Evolutionary conservation across 2,113 vertebrate species (phyloP).

Genomic region (Maccullochella peelii): DNA sequence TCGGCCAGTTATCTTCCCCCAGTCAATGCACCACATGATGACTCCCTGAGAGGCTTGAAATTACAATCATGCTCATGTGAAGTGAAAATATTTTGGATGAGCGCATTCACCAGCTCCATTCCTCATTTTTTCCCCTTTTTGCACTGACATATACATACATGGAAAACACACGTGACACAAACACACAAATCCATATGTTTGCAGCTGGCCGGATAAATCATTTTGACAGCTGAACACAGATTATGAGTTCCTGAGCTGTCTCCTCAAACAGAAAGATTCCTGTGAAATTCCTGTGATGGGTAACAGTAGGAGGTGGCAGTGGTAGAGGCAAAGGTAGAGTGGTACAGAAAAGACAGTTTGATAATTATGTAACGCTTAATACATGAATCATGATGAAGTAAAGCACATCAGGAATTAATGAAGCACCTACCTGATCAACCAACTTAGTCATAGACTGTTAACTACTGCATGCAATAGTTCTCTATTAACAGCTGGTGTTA

Average conservation of each 20-base stretch:
- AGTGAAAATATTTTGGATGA: slow-evolving; percentile 70
- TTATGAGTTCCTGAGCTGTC: slow-evolving; percentile 55
- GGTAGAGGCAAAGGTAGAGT: background rate
- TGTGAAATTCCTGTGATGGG: slow-evolving; percentile 48
- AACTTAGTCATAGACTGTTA: slow-evolving; percentile 23
- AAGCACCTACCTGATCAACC: background rate
- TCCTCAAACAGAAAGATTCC: slow-evolving; percentile 53
- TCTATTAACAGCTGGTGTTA: background rate
- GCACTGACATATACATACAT: slow-evolving; percentile 31
- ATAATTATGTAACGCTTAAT: slow-evolving; percentile 24
- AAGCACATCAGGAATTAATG: background rate
- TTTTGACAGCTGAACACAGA: slow-evolving; percentile 74
- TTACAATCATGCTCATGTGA: slow-evolving; percentile 67
- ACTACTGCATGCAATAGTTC: background rate
- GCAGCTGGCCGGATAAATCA: slow-evolving; percentile 68
- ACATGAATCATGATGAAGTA: slow-evolving; percentile 2
- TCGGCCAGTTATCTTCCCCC: slow-evolving; percentile 62
- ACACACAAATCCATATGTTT: slow-evolving; percentile 60
- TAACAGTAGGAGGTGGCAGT: slow-evolving; percentile 28
- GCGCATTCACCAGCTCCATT: slow-evolving; percentile 24
- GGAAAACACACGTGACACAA: slow-evolving; percentile 6
- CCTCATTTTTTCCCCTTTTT: background rate
- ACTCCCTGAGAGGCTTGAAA: slow-evolving; percentile 71
- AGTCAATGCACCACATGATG: slow-evolving; percentile 71
- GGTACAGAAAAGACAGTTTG: background rate